A percentile compares a stretch with the other conserved stretches of the same genome.
These are phyloP conservation scores for Quadriops clusia DNA, from an alignment of 2,888 invertebrate species.

Conservation along the genomic window DNA sequence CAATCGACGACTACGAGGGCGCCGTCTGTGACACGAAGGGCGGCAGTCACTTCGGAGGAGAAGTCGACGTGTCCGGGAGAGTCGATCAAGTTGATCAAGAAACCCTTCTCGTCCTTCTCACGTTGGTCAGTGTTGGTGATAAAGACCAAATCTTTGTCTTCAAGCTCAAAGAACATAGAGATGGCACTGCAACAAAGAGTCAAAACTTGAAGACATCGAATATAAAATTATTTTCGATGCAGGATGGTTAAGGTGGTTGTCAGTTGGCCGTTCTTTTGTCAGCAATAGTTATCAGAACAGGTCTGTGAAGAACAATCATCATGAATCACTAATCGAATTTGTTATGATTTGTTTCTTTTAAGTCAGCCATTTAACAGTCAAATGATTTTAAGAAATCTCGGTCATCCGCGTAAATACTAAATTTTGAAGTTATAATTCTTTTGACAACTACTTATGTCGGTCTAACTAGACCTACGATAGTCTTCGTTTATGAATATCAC, in stretches of 20 bases:
- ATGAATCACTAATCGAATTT: no score
- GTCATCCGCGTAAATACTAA: no score
- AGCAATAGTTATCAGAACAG: constrained; percentile 37
- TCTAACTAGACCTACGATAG: no score
- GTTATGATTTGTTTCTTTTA: no score
- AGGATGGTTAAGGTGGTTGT: no score
- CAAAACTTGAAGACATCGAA: background rate
- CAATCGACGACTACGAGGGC: constrained; percentile 99
- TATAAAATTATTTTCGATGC: constrained; percentile 2
- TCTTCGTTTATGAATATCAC: no score
- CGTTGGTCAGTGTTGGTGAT: constrained; percentile 85
- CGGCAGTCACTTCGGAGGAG: constrained; percentile 98
- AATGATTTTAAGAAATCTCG: no score
- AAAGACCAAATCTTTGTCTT: constrained; percentile 87
- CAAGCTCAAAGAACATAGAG: constrained; percentile 97
- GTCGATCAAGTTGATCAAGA: constrained; percentile 99
- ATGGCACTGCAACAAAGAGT: constrained; percentile 67
- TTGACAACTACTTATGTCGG: no score
- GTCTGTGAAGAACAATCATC: constrained; percentile 43
- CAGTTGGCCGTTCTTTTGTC: constrained; percentile 48
- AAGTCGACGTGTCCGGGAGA: constrained; percentile 99
- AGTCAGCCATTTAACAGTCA: no score
- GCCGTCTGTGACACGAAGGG: constrained; percentile 98
- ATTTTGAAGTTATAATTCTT: no score
- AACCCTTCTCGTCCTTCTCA: constrained; percentile 84